Conservation (phyloP, 2,797 vertebrate genomes). For the Ctenopoma multispine region DNA sequence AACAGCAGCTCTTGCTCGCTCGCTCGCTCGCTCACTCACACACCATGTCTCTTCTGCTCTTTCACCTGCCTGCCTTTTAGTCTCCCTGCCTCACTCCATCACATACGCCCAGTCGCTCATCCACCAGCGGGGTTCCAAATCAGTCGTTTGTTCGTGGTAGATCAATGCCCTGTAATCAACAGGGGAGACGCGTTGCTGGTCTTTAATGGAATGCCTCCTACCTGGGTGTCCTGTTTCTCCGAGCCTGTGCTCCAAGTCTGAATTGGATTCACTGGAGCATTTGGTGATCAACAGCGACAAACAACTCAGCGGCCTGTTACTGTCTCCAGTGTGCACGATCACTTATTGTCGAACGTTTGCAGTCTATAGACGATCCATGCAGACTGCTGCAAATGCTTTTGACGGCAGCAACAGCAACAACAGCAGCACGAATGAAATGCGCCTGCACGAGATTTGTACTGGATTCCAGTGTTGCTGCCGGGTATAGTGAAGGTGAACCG, state of each 20-base stretch:
- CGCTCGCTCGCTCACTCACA: constrained; percentile 22
- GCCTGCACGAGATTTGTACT: constrained; percentile 45
- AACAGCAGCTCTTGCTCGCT: constrained; percentile 40
- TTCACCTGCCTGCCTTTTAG: constrained; percentile 2
- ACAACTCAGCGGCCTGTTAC: constrained; percentile 33
- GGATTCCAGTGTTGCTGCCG: constrained; percentile 55
- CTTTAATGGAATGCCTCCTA: constrained; percentile 53
- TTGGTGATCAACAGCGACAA: constrained; percentile 31
- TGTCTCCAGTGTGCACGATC: constrained; percentile 16
- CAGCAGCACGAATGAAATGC: constrained; percentile 32
- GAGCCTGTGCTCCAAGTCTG: constrained; percentile 14
- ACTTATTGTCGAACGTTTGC: constrained; percentile 14
- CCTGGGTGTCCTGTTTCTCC: constrained; percentile 39
- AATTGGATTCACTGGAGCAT: constrained; percentile 40
- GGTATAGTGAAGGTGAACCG: constrained; percentile 25
- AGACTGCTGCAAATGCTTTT: constrained; percentile 30
- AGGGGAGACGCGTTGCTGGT: constrained; percentile 42
- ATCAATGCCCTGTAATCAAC: constrained; percentile 56
- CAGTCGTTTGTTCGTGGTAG: constrained; percentile 37
- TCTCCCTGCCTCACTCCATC: constrained; percentile 29
- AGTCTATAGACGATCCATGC: constrained; percentile 6
- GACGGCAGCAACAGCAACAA: no score
- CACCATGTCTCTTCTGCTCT: background rate
- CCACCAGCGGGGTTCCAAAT: constrained; percentile 40
- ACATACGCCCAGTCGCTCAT: constrained; percentile 22